Conservation (phyloP, 2,888 invertebrate species). For the Chromoteleia sp. region DNA sequence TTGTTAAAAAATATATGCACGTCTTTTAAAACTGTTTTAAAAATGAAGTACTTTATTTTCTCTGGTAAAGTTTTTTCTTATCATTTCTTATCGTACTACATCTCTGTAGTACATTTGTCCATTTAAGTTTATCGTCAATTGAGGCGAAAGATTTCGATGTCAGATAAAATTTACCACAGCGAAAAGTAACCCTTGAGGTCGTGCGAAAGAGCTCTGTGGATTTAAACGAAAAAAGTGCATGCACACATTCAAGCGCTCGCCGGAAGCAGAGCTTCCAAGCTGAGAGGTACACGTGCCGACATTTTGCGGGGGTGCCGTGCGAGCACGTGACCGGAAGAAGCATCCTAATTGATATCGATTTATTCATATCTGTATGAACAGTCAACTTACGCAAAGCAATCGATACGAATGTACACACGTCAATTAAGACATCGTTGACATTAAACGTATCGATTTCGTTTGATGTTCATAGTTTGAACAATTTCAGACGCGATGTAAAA, state of each 20-base stretch:
- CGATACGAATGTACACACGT: constrained; percentile 47
- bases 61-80: neutral
- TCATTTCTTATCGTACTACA: neutral
- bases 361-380: constrained; percentile 70
- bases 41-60: no score
- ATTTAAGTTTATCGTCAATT: constrained; percentile 51
- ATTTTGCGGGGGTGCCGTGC: constrained; percentile 77
- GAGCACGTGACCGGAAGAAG: constrained; percentile 84
- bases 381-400: constrained; percentile 54
- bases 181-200: constrained; percentile 74
- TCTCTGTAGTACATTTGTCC: constrained; percentile 22
- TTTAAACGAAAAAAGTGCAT: constrained; percentile 65
- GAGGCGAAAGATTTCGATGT: constrained; percentile 31
- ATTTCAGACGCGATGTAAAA: no score
- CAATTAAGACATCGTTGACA: constrained; percentile 63
- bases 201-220: constrained; percentile 71
- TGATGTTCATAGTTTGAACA: neutral
- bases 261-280: constrained; percentile 74
- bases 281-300: constrained; percentile 80
- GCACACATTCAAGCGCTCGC: constrained; percentile 60
- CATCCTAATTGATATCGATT: constrained; percentile 85
- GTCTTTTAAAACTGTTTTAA: no score
- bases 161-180: constrained; percentile 47
- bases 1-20: no score
- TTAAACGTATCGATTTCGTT: constrained; percentile 23